A percentile compares a stretch with the other conserved stretches of the same genome.
These are phyloP conservation scores for Lordiphosa fenestrarum DNA, from an alignment of 2,888 invertebrate genomes.

Conservation along the genomic window DNA sequence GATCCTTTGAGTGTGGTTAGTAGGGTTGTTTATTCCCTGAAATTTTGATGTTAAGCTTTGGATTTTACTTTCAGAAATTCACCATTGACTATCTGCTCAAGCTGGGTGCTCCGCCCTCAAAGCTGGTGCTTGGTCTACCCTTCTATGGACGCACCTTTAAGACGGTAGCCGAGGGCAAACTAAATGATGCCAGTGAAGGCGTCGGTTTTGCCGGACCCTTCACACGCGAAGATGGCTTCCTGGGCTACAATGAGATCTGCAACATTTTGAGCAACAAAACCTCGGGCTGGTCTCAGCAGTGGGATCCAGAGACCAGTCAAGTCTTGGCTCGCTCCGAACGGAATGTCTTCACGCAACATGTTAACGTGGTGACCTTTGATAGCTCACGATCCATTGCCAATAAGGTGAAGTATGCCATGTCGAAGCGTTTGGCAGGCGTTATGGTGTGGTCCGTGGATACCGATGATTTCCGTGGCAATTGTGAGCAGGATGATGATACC, in stretches of 20 bases:
- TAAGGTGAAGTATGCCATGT: slow-evolving; percentile 87
- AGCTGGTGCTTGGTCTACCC: slow-evolving; percentile 90
- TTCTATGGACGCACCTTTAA: slow-evolving; percentile 91
- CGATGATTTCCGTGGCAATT: slow-evolving; percentile 90
- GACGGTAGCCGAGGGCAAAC: slow-evolving; percentile 76
- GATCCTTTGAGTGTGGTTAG: slow-evolving; percentile 86
- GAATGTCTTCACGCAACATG: slow-evolving; percentile 82
- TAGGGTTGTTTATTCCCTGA: slow-evolving; percentile 16
- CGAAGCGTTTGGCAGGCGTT: slow-evolving; percentile 86
- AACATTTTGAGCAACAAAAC: slow-evolving; percentile 83
- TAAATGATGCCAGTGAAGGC: slow-evolving; percentile 81
- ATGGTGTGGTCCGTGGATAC: slow-evolving; percentile 96
- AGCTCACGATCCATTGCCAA: slow-evolving; percentile 86
- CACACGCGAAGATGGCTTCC: slow-evolving; percentile 89
- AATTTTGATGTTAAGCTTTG: not conserved
- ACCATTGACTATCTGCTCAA: slow-evolving; percentile 88
- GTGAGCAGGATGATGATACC: slow-evolving; percentile 81
- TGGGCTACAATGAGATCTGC: slow-evolving; percentile 94
- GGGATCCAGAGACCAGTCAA: slow-evolving; percentile 84
- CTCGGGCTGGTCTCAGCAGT: slow-evolving; percentile 85
- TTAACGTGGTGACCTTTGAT: slow-evolving; percentile 88
- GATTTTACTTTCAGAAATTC: slow-evolving; percentile 83
- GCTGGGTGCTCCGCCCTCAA: slow-evolving; percentile 87
- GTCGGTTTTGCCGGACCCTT: slow-evolving; percentile 89
- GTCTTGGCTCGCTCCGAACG: slow-evolving; percentile 77